Evolutionary conservation across 2,113 vertebrate genomes (phyloP).

Genomic region (Mionectes macconnelli): DNA sequence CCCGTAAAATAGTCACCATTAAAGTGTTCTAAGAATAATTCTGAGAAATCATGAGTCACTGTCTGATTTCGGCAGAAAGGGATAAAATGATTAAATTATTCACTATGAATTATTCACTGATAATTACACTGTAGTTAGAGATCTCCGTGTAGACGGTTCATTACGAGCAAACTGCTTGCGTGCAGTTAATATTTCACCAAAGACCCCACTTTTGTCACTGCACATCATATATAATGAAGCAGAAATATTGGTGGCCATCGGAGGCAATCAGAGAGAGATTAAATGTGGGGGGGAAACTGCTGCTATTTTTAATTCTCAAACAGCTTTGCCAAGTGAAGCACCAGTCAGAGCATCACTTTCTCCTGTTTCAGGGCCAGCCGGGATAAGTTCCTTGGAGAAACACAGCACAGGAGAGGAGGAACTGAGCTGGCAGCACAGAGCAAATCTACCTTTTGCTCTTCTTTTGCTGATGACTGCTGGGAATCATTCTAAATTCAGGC

Average conservation of each 20-base stretch:
- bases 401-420: background rate
- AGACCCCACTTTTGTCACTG: background rate
- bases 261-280: background rate
- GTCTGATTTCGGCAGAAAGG: conserved; percentile 29
- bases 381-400: background rate
- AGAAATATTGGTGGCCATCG: background rate
- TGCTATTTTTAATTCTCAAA: background rate
- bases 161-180: background rate
- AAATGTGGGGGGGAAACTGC: accelerated
- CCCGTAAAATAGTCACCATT: background rate
- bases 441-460: background rate
- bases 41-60: conserved; percentile 48
- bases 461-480: background rate
- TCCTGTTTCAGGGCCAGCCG: background rate
- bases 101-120: conserved; percentile 53
- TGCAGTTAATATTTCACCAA: background rate
- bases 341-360: background rate
- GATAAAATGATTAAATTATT: conserved; percentile 43
- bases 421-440: background rate
- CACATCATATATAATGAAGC: background rate
- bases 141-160: background rate
- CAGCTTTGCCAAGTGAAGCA: background rate
- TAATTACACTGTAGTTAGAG: conserved; percentile 31
- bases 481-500: background rate
- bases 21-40: conserved; percentile 40